These are phyloP conservation scores for Macrosoma leucophasiata DNA, from an alignment of 2,888 invertebrate species.

Conservation along the genomic window DNA sequence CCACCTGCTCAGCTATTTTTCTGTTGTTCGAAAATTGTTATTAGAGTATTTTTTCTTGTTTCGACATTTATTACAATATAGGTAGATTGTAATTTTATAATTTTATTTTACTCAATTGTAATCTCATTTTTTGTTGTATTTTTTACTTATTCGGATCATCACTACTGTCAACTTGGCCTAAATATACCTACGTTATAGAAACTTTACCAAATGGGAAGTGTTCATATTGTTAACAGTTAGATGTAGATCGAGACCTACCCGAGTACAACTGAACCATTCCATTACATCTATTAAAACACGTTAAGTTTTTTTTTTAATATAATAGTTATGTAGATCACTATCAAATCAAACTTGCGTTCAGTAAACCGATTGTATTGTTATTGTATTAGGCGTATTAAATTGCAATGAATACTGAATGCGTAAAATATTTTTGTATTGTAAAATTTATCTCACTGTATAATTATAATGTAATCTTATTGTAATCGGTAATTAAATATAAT, in stretches of 20 bases:
- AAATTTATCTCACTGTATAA: constrained; percentile 64
- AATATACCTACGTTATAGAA: constrained; percentile 18
- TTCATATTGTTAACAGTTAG: constrained; percentile 38
- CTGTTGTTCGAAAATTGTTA: constrained; percentile 25
- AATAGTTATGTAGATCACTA: constrained; percentile 13
- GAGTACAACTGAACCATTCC: constrained; percentile 47
- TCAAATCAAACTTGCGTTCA: constrained; percentile 7
- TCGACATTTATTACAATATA: constrained; percentile 20
- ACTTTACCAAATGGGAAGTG: constrained; percentile 54
- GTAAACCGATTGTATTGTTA: constrained; percentile 5
- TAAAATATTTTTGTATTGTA: constrained; percentile 68
- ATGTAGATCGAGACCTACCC: constrained; percentile 30
- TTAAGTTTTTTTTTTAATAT: constrained; percentile 22
- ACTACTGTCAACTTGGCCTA: constrained; percentile 25
- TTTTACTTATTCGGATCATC: constrained; percentile 28
- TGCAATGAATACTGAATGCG: constrained; percentile 35
- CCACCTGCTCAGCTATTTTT: constrained; percentile 21
- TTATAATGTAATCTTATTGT: constrained; percentile 47
- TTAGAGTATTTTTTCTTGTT: constrained; percentile 21
- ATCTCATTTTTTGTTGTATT: constrained; percentile 51
- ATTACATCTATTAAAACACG: constrained; percentile 29
- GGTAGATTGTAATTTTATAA: constrained; percentile 23
- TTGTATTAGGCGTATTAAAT: constrained; percentile 10
- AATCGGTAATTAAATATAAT: constrained; percentile 66
- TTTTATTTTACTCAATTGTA: constrained; percentile 43